phyloP scores from a whole-genome alignment of 1,140 invertebrate genomes.

The Tetramorium alpestre region DNA sequence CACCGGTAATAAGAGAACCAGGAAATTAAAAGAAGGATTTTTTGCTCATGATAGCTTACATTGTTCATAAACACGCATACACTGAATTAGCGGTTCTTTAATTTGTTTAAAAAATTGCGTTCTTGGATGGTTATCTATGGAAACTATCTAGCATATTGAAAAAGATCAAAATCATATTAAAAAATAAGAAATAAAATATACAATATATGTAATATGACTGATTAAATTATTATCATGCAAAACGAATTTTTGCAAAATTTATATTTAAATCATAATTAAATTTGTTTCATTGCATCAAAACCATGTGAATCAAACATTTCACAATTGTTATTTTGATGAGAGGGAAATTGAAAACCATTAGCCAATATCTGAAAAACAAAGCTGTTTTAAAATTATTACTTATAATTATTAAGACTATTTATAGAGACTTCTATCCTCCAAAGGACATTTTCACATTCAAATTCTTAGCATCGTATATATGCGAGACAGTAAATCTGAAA shows the following conservation, averaged over 20 bases:
- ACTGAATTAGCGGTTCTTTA: not conserved
- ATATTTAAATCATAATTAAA: slow-evolving; percentile 12
- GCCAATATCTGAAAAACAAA: not conserved
- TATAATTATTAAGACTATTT: not conserved
- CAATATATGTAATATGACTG: not conserved
- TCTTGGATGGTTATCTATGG: no score
- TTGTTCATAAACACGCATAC: not conserved
- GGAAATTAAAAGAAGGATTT: not conserved
- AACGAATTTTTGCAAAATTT: not conserved
- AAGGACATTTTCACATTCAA: not conserved
- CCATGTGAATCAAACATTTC: not conserved
- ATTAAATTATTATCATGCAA: not conserved
- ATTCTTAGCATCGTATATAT: not conserved
- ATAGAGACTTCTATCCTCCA: not conserved
- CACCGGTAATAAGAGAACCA: not conserved
- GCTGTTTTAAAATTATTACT: not conserved
- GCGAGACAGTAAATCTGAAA: no score
- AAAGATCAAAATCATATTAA: no score
- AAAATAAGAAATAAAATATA: not conserved
- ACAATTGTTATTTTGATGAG: not conserved
- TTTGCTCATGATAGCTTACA: not conserved
- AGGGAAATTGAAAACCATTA: not conserved
- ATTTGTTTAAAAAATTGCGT: not conserved
- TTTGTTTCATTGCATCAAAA: not conserved
- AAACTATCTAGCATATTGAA: not conserved